A percentile compares a stretch with the other conserved stretches of the same genome.
These are phyloP conservation scores for Anthonomus grandis DNA, from an alignment of 1,140 invertebrate genomes.

Conservation along the genomic window DNA sequence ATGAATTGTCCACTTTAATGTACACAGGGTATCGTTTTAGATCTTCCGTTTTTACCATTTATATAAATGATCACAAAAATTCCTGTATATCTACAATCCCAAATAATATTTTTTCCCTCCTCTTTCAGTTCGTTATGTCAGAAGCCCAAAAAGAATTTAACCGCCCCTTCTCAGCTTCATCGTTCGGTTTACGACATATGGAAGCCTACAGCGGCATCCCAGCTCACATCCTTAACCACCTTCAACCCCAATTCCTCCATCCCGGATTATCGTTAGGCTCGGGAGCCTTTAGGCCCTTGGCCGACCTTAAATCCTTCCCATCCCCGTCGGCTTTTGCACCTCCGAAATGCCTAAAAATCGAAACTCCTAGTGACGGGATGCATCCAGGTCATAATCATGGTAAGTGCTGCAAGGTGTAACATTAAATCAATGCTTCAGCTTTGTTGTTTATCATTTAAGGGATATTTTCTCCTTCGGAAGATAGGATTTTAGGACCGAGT, in stretches of 20 bases:
- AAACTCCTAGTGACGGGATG: conserved; percentile 42
- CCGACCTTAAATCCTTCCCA: conserved; percentile 52
- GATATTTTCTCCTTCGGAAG: conserved; percentile 46
- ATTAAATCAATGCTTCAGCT: background rate
- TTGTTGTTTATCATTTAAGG: conserved; percentile 20
- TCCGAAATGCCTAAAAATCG: conserved; percentile 53
- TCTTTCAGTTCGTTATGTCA: conserved; percentile 45
- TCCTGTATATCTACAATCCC: no score
- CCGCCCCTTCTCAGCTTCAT: conserved; percentile 49
- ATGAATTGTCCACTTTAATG: background rate
- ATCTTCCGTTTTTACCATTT: no score
- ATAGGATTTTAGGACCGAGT: conserved; percentile 46
- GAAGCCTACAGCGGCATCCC: conserved; percentile 55
- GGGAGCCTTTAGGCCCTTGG: conserved; percentile 45
- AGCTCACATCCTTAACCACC: conserved; percentile 53
- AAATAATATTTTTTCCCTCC: no score
- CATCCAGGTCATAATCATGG: conserved; percentile 35
- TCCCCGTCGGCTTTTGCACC: conserved; percentile 53
- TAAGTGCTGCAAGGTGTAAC: conserved; percentile 5
- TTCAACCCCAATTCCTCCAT: conserved; percentile 54
- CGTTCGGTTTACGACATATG: conserved; percentile 54
- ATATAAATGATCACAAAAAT: no score
- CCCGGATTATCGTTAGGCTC: conserved; percentile 48
- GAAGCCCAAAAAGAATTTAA: conserved; percentile 47
- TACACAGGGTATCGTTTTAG: no score